phyloP scores from a whole-genome alignment of 2,113 vertebrate genomes.

The Semnornis frantzii region DNA sequence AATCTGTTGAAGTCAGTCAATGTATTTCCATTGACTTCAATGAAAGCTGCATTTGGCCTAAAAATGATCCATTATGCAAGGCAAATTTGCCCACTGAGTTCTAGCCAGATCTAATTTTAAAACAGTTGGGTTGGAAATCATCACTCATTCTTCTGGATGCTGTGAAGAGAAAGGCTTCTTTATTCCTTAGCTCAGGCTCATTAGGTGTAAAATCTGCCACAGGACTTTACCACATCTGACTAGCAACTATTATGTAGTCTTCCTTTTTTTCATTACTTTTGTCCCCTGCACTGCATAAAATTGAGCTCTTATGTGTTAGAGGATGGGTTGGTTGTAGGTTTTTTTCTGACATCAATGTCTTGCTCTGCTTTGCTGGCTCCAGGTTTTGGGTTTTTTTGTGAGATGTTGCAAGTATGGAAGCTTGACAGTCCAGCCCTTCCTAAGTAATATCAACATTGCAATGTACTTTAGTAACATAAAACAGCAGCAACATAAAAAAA shows the following conservation, averaged over 20 bases:
- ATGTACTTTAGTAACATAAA: not conserved
- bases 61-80: not conserved
- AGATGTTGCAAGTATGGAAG: not conserved
- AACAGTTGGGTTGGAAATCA: not conserved
- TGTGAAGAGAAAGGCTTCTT: not conserved
- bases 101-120: conserved; percentile 13
- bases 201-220: not conserved
- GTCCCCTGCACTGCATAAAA: not conserved
- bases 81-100: not conserved
- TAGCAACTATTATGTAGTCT: not conserved
- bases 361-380: not conserved
- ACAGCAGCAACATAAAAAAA: fast-evolving
- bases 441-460: not conserved
- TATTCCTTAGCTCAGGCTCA: not conserved
- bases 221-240: not conserved
- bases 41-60: conserved; percentile 7
- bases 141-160: not conserved
- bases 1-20: not conserved
- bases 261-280: not conserved
- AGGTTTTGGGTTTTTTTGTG: not conserved
- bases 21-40: not conserved
- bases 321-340: not conserved
- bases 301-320: not conserved
- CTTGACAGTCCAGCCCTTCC: not conserved
- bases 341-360: not conserved